phyloP scores from a whole-genome alignment of 2,113 vertebrate species.

The Etia nguti region DNA sequence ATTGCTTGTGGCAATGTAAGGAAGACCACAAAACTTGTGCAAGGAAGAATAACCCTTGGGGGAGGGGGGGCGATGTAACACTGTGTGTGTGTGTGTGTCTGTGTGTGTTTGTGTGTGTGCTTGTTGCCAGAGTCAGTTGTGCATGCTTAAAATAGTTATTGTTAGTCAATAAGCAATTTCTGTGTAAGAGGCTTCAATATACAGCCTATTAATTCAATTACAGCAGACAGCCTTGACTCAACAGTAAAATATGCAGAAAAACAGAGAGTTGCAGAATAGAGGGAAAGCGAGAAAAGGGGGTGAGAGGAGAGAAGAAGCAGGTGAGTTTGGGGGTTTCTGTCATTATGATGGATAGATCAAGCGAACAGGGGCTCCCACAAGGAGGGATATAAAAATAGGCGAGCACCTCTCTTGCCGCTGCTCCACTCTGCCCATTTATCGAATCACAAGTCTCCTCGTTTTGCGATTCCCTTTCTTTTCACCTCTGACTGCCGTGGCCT shows the following conservation, averaged over 20 bases:
- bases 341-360: constrained; percentile 64
- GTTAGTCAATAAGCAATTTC: constrained; percentile 55
- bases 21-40: constrained; percentile 36
- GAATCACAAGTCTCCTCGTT: constrained; percentile 37
- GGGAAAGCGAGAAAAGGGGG: background rate
- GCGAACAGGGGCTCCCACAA: constrained; percentile 52
- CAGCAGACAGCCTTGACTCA: constrained; percentile 3
- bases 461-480: constrained; percentile 11
- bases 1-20: constrained; percentile 71
- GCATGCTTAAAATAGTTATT: constrained; percentile 41
- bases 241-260: background rate
- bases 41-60: constrained; percentile 6
- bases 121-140: constrained; percentile 28
- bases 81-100: background rate
- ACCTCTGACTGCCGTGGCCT: constrained; percentile 35
- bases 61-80: background rate
- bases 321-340: constrained; percentile 57
- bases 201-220: constrained; percentile 21
- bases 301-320: background rate
- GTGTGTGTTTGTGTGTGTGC: background rate
- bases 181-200: background rate
- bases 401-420: constrained; percentile 42
- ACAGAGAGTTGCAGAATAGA: background rate
- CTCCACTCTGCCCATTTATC: constrained; percentile 56
- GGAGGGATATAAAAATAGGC: constrained; percentile 67